A percentile compares a stretch with the other conserved stretches of the same genome.
Evolutionary conservation across 2,113 vertebrate species (phyloP).

Genomic region (Drymodes brunneopygia): DNA sequence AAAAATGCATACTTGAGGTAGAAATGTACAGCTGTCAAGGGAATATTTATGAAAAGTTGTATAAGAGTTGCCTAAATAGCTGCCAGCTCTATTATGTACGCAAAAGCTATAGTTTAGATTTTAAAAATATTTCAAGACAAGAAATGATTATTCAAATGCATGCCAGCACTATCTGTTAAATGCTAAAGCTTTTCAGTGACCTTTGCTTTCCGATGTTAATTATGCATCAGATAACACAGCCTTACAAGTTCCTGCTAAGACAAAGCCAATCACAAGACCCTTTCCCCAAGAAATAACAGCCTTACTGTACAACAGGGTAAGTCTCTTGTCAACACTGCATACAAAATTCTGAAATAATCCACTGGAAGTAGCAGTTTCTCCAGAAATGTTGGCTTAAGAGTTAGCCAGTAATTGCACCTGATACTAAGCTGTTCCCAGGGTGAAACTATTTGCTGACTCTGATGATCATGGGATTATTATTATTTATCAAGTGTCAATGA

Average conservation of each 20-base stretch:
- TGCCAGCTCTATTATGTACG: not conserved
- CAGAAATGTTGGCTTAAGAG: not conserved
- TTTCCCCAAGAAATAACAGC: not conserved
- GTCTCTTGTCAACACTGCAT: not conserved
- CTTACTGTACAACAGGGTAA: not conserved
- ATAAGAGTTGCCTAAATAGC: not conserved
- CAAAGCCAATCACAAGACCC: not conserved
- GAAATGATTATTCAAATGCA: not conserved
- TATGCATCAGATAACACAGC: not conserved
- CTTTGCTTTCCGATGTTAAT: constrained; percentile 2
- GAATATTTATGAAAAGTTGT: not conserved
- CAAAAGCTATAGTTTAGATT: not conserved
- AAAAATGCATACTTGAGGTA: not conserved
- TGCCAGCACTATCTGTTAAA: not conserved
- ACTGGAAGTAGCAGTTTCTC: not conserved
- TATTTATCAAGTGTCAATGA: constrained; percentile 19
- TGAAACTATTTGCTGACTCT: not conserved
- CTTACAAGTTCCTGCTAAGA: not conserved
- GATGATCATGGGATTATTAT: not conserved
- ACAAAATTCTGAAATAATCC: not conserved
- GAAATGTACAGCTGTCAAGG: not conserved
- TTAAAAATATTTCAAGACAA: not conserved
- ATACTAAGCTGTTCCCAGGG: not conserved
- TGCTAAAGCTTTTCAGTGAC: not conserved
- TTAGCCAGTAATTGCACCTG: not conserved